phyloP scores from a whole-genome alignment of 2,888 invertebrate species.

The Dorcus parallelipipedus region DNA sequence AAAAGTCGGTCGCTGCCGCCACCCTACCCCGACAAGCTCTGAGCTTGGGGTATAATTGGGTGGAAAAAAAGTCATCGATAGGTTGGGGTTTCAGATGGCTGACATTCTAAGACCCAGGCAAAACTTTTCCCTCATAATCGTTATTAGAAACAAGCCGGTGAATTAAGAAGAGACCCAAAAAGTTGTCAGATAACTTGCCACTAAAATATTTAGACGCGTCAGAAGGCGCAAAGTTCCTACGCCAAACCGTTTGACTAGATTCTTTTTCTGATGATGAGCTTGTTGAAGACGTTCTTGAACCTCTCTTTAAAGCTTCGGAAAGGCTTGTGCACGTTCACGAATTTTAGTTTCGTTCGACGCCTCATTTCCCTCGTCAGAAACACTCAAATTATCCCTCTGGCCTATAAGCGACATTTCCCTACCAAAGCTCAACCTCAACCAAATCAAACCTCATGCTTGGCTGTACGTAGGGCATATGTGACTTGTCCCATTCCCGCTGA shows the following conservation, averaged over 20 bases:
- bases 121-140: too few relatives aligned
- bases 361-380: neutral
- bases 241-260: conserved; percentile 16
- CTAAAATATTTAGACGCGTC: conserved; percentile 21
- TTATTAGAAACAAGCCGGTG: too few relatives aligned
- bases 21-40: too few relatives aligned
- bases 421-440: conserved; percentile 14
- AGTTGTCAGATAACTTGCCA: conserved; percentile 26
- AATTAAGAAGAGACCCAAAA: conserved; percentile 15
- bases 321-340: conserved; percentile 17
- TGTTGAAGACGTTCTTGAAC: too few relatives aligned
- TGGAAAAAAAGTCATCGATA: too few relatives aligned
- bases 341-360: neutral
- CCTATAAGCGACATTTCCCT: conserved; percentile 17
- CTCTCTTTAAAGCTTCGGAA: neutral
- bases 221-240: conserved; percentile 20
- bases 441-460: conserved; percentile 15
- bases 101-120: too few relatives aligned
- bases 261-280: neutral
- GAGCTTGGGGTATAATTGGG: too few relatives aligned
- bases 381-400: neutral
- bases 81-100: too few relatives aligned
- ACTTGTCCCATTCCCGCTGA: conserved; percentile 27
- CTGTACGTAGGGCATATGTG: conserved; percentile 6
- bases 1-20: too few relatives aligned